These are phyloP conservation scores for Pristionchus maxplancki DNA, from an alignment of 2,888 invertebrate genomes.

Conservation along the genomic window DNA sequence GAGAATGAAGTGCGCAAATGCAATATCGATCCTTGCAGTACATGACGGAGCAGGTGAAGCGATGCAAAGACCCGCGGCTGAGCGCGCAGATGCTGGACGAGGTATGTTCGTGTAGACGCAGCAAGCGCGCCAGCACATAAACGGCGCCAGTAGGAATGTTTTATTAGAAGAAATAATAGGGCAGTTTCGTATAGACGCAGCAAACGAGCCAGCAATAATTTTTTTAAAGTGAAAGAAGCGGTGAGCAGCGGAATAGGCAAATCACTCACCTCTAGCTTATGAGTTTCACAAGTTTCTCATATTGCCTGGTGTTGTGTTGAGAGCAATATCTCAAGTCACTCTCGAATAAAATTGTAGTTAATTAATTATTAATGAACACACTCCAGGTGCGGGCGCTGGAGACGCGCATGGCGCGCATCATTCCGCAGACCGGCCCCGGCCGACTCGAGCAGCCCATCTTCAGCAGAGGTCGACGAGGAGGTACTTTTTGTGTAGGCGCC, in stretches of 20 bases:
- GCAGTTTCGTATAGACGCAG: neutral
- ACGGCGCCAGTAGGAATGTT: too few species aligned
- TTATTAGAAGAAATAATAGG: too few species aligned
- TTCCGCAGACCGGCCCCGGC: constrained; percentile 29
- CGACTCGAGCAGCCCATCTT: neutral
- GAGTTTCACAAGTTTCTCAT: neutral
- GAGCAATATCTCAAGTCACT: neutral
- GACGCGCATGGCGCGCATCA: constrained; percentile 29
- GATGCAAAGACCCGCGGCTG: constrained; percentile 3
- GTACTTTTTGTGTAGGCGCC: neutral
- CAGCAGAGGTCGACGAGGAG: neutral
- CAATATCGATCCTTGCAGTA: neutral
- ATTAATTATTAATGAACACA: neutral
- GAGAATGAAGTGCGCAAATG: too few species aligned
- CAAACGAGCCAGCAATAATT: too few species aligned
- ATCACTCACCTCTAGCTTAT: neutral
- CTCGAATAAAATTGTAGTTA: neutral
- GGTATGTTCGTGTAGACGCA: neutral
- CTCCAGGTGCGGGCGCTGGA: constrained; percentile 22
- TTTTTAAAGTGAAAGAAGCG: neutral
- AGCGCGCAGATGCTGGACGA: constrained; percentile 31
- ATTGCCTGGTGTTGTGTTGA: neutral
- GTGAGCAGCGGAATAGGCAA: neutral
- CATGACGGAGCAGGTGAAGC: constrained; percentile 46
- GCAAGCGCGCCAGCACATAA: neutral